phyloP scores from a whole-genome alignment of 2,888 invertebrate genomes.

The Sphaerophoria rueppellii region DNA sequence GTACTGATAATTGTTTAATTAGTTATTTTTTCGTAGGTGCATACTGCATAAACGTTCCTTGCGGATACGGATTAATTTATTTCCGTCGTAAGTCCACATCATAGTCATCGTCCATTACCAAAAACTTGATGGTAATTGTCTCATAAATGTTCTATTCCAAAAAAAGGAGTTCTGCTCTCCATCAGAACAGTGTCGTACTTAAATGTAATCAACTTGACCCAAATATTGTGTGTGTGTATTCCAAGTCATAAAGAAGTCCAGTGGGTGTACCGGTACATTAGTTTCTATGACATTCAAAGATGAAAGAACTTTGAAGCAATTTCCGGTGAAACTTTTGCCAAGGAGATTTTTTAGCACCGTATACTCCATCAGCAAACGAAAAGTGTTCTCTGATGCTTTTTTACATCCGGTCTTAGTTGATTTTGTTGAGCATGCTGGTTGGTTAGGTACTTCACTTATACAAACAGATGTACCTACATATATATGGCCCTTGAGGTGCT shows the following conservation, averaged over 20 bases:
- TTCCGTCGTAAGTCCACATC: neutral
- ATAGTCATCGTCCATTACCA: neutral
- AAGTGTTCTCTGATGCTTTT: conserved; percentile 55
- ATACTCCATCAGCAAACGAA: conserved; percentile 1
- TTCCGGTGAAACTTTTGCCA: conserved; percentile 50
- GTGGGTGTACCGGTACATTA: conserved; percentile 2
- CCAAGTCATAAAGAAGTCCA: neutral
- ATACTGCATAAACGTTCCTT: too few relatives aligned
- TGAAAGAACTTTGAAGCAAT: conserved; percentile 53
- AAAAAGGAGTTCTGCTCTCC: neutral
- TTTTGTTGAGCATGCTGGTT: conserved; percentile 6
- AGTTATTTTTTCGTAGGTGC: too few relatives aligned
- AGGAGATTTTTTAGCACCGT: conserved; percentile 2
- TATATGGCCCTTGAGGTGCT: conserved; percentile 21
- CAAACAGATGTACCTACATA: too few relatives aligned
- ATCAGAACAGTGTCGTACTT: neutral
- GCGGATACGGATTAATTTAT: neutral
- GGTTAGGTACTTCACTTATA: neutral
- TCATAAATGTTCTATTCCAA: conserved; percentile 9
- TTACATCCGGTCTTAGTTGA: conserved; percentile 55
- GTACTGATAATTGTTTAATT: too few relatives aligned
- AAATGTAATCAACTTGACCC: conserved; percentile 23
- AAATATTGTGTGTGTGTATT: neutral
- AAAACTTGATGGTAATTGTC: conserved; percentile 11
- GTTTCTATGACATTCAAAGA: conserved; percentile 29